phyloP scores from a whole-genome alignment of 2,888 invertebrate species.

The Buathra laborator region DNA sequence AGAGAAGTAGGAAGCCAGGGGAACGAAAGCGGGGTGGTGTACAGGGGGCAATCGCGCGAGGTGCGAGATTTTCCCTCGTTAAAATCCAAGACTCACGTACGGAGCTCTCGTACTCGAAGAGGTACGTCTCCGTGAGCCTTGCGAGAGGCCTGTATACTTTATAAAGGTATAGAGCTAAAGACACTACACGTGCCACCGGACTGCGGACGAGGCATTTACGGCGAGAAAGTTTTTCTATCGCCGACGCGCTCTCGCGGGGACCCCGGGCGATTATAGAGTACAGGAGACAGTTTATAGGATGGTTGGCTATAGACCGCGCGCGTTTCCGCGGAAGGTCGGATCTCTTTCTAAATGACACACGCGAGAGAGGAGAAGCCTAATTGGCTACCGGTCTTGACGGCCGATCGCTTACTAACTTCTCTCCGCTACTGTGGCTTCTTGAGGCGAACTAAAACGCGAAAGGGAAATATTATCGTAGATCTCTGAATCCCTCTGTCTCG shows the following conservation, averaged over 20 bases:
- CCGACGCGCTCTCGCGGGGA: constrained; percentile 49
- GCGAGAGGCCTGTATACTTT: constrained; percentile 37
- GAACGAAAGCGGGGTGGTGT: constrained; percentile 51
- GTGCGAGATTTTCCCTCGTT: constrained; percentile 69
- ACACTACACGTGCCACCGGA: constrained; percentile 51
- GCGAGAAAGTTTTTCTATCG: constrained; percentile 76
- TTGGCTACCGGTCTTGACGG: constrained; percentile 70
- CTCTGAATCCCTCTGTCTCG: constrained; percentile 40
- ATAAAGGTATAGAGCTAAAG: constrained; percentile 50
- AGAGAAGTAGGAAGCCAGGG: constrained; percentile 14
- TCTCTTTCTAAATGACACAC: constrained; percentile 68
- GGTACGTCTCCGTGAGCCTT: constrained; percentile 34
- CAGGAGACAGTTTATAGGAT: constrained; percentile 19
- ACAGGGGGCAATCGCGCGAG: constrained; percentile 54
- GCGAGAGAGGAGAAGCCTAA: constrained; percentile 68
- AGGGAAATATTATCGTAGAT: constrained; percentile 63
- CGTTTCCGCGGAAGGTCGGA: constrained; percentile 69
- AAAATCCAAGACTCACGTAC: constrained; percentile 56
- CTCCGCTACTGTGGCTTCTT: constrained; percentile 53
- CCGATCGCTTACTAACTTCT: constrained; percentile 67
- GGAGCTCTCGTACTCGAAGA: constrained; percentile 15
- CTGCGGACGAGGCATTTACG: constrained; percentile 73
- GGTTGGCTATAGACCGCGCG: constrained; percentile 36
- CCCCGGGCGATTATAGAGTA: constrained; percentile 8
- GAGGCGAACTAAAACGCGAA: constrained; percentile 28